Evolutionary conservation across 92 coral and sea anemone species (phyloP).

Genomic region (Phymanthus crucifer): DNA sequence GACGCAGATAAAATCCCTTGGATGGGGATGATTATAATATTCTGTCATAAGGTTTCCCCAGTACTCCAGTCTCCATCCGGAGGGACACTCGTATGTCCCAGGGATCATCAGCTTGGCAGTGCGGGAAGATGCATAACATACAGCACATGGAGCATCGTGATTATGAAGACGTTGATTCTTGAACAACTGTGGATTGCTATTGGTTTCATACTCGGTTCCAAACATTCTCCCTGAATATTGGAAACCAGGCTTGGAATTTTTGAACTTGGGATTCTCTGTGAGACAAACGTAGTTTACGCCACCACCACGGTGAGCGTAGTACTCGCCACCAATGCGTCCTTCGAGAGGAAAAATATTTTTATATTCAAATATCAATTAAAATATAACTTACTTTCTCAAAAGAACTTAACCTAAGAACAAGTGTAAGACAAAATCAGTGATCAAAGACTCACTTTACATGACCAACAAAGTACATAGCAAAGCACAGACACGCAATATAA

Average conservation of each 20-base stretch:
- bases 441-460: no score
- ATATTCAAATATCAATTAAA: not conserved
- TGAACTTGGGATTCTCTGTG: constrained; percentile 51
- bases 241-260: constrained; percentile 22
- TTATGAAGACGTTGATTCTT: constrained; percentile 18
- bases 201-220: constrained; percentile 65
- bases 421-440: no score
- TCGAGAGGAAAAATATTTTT: not conserved
- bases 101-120: constrained; percentile 73
- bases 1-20: constrained; percentile 50
- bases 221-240: constrained; percentile 42
- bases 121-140: constrained; percentile 63
- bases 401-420: no score
- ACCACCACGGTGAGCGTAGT: constrained; percentile 44
- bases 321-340: constrained; percentile 49
- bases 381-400: no score
- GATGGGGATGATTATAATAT: constrained; percentile 32
- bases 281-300: constrained; percentile 52
- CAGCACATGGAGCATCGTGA: constrained; percentile 75
- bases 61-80: constrained; percentile 81
- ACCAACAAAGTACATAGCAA: no score
- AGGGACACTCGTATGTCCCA: constrained; percentile 72
- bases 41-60: constrained; percentile 56
- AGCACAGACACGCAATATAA: not conserved
- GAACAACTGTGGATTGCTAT: constrained; percentile 18